These are phyloP conservation scores for Drosophila navojoa DNA, from an alignment of 1,140 invertebrate genomes.

Conservation along the genomic window DNA sequence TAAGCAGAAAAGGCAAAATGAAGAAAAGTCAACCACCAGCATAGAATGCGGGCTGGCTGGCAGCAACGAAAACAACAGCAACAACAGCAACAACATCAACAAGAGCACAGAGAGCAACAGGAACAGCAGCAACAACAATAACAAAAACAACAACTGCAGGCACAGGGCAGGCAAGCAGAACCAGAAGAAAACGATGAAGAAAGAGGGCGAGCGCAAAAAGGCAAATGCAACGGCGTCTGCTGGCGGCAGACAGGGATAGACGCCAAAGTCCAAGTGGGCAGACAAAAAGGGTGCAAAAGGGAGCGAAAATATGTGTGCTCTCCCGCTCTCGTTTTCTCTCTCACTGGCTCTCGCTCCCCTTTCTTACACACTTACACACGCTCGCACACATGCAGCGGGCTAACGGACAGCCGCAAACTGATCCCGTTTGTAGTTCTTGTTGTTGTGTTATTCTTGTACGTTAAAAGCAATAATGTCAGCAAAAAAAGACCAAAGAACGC, in stretches of 20 bases:
- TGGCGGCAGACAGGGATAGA: conserved; percentile 28
- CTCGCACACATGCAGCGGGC: conserved; percentile 17
- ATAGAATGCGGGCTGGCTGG: conserved; percentile 75
- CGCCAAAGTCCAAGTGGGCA: conserved; percentile 32
- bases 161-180: conserved; percentile 47
- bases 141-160: conserved; percentile 34
- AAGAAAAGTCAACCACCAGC: conserved; percentile 81
- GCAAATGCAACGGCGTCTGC: conserved; percentile 15
- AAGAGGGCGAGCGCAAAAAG: conserved; percentile 32
- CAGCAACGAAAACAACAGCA: conserved; percentile 39
- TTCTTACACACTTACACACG: conserved; percentile 7
- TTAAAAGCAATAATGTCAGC: conserved; percentile 51
- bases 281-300: conserved; percentile 42
- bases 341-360: conserved; percentile 2
- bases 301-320: conserved; percentile 19
- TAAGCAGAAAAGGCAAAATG: conserved; percentile 67
- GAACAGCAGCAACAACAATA: conserved; percentile 51
- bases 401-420: conserved; percentile 46
- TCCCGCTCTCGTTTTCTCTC: conserved; percentile 8
- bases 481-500: conserved; percentile 37
- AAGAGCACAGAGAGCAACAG: conserved; percentile 48
- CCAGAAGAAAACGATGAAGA: conserved; percentile 33
- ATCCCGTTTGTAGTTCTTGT: conserved; percentile 62
- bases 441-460: conserved; percentile 18
- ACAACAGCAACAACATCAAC: conserved; percentile 30